phyloP scores from a whole-genome alignment of 2,113 vertebrate species.

The Boleophthalmus pectinirostris region DNA sequence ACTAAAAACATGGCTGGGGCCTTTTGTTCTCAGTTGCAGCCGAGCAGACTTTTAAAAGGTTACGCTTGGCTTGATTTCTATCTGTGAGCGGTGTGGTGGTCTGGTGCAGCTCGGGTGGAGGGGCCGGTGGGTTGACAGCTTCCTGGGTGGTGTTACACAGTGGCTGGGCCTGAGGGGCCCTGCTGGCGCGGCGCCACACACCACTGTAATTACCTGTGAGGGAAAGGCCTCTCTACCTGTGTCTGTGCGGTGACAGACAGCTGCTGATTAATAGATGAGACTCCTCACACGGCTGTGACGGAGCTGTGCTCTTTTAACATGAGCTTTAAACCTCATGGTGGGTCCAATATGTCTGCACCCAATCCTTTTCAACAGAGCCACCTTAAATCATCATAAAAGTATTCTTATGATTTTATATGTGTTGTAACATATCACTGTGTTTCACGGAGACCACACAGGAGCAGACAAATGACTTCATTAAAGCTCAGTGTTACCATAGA shows the following conservation, averaged over 20 bases:
- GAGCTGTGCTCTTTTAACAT: neutral
- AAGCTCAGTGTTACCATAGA: neutral
- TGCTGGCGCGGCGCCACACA: conserved; percentile 68
- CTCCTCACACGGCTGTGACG: conserved; percentile 43
- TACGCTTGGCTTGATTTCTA: conserved; percentile 66
- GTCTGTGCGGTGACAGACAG: conserved; percentile 69
- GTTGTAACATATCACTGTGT: neutral
- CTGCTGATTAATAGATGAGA: conserved; percentile 69
- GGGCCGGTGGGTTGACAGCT: conserved; percentile 72
- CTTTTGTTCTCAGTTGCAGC: conserved; percentile 57
- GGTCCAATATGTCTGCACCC: neutral
- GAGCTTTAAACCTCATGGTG: neutral
- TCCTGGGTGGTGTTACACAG: conserved; percentile 70
- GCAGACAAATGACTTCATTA: neutral
- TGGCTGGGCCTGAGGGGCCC: conserved; percentile 57
- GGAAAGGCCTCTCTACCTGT: conserved; percentile 18
- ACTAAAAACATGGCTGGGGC: conserved; percentile 49
- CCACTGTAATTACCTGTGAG: conserved; percentile 75
- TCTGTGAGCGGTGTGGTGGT: conserved; percentile 47
- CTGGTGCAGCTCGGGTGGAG: conserved; percentile 46
- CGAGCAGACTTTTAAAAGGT: conserved; percentile 63
- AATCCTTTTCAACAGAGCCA: neutral
- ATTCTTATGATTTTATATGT: neutral
- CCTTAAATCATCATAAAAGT: neutral
- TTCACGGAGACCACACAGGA: neutral